phyloP scores from a whole-genome alignment of 2,797 vertebrate species.

The Euthynnus affinis region DNA sequence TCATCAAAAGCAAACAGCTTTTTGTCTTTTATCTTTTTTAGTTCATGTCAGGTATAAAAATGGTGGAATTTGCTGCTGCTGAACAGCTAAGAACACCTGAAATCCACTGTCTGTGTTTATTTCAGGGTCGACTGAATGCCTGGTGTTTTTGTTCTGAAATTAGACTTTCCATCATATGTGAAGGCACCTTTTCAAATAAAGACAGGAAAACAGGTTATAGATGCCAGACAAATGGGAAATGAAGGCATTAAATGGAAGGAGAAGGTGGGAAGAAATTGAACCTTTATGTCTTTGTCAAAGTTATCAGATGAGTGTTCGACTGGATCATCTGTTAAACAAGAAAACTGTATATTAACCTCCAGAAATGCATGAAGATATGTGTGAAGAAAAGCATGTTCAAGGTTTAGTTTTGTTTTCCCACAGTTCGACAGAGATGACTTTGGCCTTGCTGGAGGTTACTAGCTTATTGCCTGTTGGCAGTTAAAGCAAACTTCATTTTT shows the following conservation, averaged over 20 bases:
- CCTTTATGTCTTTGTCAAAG: background rate
- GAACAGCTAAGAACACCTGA: background rate
- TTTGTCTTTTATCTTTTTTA: background rate
- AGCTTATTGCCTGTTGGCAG: background rate
- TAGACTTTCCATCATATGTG: conserved; percentile 26
- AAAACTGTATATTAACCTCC: background rate
- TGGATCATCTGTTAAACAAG: background rate
- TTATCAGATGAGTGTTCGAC: background rate
- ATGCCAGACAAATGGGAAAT: background rate
- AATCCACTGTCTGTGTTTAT: conserved; percentile 40
- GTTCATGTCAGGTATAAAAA: background rate
- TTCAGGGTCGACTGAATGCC: conserved; percentile 8
- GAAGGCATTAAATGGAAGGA: background rate
- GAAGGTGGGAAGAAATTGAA: background rate
- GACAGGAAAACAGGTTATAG: conserved; percentile 20
- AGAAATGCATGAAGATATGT: background rate
- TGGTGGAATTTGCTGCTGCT: background rate
- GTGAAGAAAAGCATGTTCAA: background rate
- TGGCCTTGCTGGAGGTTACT: conserved; percentile 1
- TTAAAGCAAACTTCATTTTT: background rate
- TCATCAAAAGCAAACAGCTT: background rate
- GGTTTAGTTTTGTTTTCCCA: background rate
- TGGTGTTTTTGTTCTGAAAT: conserved; percentile 7
- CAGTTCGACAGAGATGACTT: conserved; percentile 2
- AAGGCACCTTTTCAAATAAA: conserved; percentile 15